Base-by-base conservation (phyloP, 2,797 vertebrate species). In the Pagetopsis macropterus region DNA sequence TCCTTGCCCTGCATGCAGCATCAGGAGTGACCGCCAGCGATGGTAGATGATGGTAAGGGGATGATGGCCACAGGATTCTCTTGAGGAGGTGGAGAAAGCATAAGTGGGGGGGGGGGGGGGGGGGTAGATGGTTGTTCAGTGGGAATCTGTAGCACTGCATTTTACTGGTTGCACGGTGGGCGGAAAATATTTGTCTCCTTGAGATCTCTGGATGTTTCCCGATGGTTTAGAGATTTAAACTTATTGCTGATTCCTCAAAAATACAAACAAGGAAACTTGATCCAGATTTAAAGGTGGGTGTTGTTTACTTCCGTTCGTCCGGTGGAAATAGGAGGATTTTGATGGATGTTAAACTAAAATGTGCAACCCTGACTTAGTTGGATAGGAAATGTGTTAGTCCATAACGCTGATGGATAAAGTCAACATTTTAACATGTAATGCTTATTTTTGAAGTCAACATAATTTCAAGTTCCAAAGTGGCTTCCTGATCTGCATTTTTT, bases 11-110 rank as follows among this genome's bases (percentile, higher is more conserved):
- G 76, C 77, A 77, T 75, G 82, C 68, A 70, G 1, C 77, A 58
- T 64, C 72, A 65, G 66, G 60, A 74, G 57, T 46, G 37, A 76
- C 19, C 6, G 65, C 41, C 61, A 51, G 75, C 50, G 14, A 55
- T 75, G 77, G 55, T 70, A 49, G 68, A 78, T 52, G 83, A 84
- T 77, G 84, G 83, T 87, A 57, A 87, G 83, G 71, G 19, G 84
- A 76, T 76, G 83, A 49, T 75, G 77, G 64, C 75, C 73, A 72
- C 51, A 65, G 78, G 55, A 37, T 52, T 52, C 44, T 76, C 57
- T 72, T 45, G 70, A 89, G 84, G 87, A 93, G 88, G 86, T 88
- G 86, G 88, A 82, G 87, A 87, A 41, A 85, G 64, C 14, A 5
- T 0, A 40, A 70, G 65, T 31, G 31, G 31, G 31, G 82, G 81